phyloP scores from a whole-genome alignment of 2,797 vertebrate species.

The Anomalospiza imberbis region DNA sequence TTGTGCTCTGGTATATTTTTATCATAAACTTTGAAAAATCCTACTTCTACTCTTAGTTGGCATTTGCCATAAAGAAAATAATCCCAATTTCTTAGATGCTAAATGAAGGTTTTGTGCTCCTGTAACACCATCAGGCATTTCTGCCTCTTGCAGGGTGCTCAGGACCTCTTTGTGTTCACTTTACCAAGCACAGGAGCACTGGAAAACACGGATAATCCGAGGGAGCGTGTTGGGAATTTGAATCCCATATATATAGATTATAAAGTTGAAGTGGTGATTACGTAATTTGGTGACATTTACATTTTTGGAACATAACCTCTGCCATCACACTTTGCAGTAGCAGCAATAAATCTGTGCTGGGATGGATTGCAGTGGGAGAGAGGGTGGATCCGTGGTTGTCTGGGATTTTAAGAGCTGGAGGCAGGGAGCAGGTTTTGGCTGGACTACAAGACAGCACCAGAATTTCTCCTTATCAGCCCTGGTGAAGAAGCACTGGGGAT shows the following conservation, averaged over 20 bases:
- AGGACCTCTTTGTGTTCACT: neutral
- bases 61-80: neutral
- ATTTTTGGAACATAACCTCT: constrained; percentile 35
- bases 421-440: neutral
- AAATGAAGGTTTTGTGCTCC: neutral
- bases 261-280: neutral
- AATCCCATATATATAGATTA: neutral
- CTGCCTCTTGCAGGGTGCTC: neutral
- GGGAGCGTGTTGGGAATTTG: neutral
- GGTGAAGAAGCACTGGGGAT: neutral
- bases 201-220: neutral
- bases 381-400: neutral
- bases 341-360: neutral
- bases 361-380: neutral
- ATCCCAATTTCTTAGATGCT: neutral
- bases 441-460: neutral
- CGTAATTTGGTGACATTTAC: neutral
- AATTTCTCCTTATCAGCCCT: neutral
- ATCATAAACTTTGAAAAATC: constrained; percentile 2
- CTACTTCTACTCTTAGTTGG: neutral
- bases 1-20: constrained; percentile 40
- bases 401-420: neutral
- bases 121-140: neutral
- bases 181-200: neutral
- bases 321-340: neutral